Conservation (phyloP, 2,888 invertebrate species). For the Macrosiphum euphorbiae region DNA sequence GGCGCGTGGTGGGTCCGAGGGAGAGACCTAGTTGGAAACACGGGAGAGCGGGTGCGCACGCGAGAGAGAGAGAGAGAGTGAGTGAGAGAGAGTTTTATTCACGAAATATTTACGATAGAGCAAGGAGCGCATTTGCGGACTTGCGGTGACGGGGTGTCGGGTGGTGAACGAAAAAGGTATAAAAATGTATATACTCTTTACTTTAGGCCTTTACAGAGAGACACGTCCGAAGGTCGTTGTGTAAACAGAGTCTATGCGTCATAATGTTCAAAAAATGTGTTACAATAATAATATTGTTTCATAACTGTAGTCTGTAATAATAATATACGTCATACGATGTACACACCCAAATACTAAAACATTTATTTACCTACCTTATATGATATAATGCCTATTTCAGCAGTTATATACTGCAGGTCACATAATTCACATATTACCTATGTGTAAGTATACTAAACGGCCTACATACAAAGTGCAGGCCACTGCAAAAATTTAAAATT, state of each 20-base stretch:
- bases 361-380: background rate
- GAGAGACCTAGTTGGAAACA: background rate
- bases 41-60: no score
- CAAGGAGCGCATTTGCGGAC: background rate
- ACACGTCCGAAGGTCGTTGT: conserved; percentile 10
- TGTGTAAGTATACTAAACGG: background rate
- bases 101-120: background rate
- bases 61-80: no score
- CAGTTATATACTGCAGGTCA: background rate
- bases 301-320: background rate
- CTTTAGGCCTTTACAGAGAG: background rate
- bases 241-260: conserved; percentile 32
- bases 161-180: background rate
- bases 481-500: background rate
- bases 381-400: background rate
- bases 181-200: background rate
- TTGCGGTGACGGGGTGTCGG: background rate
- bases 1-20: background rate
- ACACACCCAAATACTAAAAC: background rate
- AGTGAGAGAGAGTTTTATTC: background rate
- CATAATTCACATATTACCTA: background rate
- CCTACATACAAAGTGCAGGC: background rate
- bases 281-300: background rate
- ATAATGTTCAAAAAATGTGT: background rate
- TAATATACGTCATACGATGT: background rate